Conservation (phyloP, 2,888 invertebrate species). For the Dynastes tityus region DNA sequence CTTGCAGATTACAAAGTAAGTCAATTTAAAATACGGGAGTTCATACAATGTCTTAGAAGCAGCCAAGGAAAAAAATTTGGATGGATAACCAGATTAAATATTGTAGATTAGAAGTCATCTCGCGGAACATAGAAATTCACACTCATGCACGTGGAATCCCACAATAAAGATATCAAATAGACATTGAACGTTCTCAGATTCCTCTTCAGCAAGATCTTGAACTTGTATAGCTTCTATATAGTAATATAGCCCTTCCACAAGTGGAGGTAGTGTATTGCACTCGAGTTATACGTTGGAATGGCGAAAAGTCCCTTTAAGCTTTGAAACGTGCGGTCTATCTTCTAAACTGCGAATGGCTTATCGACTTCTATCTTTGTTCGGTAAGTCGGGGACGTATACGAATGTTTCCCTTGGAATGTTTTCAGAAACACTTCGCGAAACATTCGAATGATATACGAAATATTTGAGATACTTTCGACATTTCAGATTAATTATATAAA, state of each 20-base stretch:
- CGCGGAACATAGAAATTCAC: conserved; percentile 9
- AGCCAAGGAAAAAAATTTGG: neutral
- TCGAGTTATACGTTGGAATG: conserved; percentile 48
- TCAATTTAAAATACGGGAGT: conserved; percentile 56
- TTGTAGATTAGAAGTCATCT: neutral
- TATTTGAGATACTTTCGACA: conserved; percentile 13
- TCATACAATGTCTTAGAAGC: conserved; percentile 47
- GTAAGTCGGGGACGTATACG: conserved; percentile 52
- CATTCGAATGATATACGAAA: conserved; percentile 9
- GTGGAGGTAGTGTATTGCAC: neutral
- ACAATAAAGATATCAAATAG: conserved; percentile 61
- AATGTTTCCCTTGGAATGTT: conserved; percentile 20
- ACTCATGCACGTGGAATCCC: conserved; percentile 17
- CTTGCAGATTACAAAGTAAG: conserved; percentile 56
- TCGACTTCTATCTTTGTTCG: conserved; percentile 54
- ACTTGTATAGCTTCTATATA: conserved; percentile 55
- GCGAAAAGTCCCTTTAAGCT: conserved; percentile 58
- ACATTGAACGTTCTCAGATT: conserved; percentile 59
- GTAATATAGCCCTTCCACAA: conserved; percentile 52
- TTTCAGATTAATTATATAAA: neutral
- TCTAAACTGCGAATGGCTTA: conserved; percentile 58
- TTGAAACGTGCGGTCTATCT: conserved; percentile 58
- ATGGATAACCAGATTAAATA: no score
- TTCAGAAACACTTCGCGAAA: conserved; percentile 5
- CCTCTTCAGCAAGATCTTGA: conserved; percentile 55